These are phyloP conservation scores for Scopus umbretta DNA, from an alignment of 2,113 vertebrate genomes.

Conservation along the genomic window DNA sequence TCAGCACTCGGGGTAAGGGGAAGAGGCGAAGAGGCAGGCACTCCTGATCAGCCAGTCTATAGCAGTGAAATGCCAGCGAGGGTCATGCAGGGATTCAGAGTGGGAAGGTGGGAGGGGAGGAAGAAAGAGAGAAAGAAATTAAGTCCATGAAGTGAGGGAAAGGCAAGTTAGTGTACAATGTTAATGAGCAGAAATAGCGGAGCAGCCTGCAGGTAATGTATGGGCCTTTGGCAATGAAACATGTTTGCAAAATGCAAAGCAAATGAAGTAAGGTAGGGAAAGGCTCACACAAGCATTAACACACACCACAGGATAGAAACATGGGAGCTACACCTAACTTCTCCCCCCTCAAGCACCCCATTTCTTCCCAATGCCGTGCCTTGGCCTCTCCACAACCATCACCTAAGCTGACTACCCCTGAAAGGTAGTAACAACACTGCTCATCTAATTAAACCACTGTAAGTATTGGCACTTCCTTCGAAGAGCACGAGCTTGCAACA, in stretches of 20 bases:
- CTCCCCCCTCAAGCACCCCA: background rate
- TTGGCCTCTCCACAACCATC: background rate
- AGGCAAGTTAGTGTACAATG: background rate
- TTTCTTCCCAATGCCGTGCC: background rate
- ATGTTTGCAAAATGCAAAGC: background rate
- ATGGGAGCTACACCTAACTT: background rate
- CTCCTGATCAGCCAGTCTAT: background rate
- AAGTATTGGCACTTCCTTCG: background rate
- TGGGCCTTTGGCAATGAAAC: background rate
- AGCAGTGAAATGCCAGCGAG: background rate
- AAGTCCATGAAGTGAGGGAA: background rate
- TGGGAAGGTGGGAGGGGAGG: too few relatives aligned
- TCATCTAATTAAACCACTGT: background rate
- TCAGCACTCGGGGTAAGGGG: background rate
- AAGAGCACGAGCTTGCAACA: background rate
- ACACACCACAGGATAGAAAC: background rate
- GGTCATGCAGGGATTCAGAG: background rate
- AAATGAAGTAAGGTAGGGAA: background rate
- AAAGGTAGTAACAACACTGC: background rate
- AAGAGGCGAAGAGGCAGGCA: background rate
- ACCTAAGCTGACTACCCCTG: background rate
- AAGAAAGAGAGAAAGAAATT: background rate
- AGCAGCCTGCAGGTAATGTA: background rate
- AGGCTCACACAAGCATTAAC: background rate
- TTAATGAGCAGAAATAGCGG: background rate